Conservation (phyloP, 2,113 vertebrate species). For the Amphiprion ocellaris region DNA sequence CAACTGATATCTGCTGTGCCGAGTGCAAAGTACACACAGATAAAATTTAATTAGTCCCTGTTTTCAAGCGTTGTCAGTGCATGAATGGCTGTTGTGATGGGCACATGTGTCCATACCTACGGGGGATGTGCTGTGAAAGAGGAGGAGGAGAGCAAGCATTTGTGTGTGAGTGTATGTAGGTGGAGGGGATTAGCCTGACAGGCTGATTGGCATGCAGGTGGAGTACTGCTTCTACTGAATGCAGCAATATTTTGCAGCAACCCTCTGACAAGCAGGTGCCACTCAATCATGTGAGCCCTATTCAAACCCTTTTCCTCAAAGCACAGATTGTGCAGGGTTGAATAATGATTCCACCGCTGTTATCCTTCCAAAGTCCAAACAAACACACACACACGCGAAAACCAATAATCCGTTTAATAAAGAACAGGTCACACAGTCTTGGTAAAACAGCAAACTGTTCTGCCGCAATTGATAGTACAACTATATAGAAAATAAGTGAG, state of each 20-base stretch:
- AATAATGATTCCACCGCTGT: slow-evolving; percentile 81
- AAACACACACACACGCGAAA: neutral
- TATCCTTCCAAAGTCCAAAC: slow-evolving; percentile 24
- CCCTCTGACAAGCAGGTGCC: slow-evolving; percentile 90
- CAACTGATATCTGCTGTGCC: slow-evolving; percentile 23
- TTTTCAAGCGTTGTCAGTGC: slow-evolving; percentile 37
- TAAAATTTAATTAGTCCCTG: slow-evolving; percentile 59
- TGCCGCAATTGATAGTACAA: slow-evolving; percentile 25
- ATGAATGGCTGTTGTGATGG: slow-evolving; percentile 49
- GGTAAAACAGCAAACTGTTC: slow-evolving; percentile 14
- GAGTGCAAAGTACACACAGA: slow-evolving; percentile 22
- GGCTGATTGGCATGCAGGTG: slow-evolving; percentile 90
- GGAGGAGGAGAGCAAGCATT: slow-evolving; percentile 30
- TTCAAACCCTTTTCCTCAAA: slow-evolving; percentile 76
- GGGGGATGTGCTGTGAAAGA: slow-evolving; percentile 32
- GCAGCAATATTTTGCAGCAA: slow-evolving; percentile 89
- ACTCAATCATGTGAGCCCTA: slow-evolving; percentile 85
- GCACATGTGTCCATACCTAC: slow-evolving; percentile 53
- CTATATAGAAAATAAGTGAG: slow-evolving; percentile 36
- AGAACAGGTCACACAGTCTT: slow-evolving; percentile 14
- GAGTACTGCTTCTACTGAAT: slow-evolving; percentile 76
- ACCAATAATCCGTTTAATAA: slow-evolving; percentile 22
- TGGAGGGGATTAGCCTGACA: slow-evolving; percentile 69
- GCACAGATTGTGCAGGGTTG: slow-evolving; percentile 86
- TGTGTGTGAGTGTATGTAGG: slow-evolving; percentile 50